These are phyloP conservation scores for Calliopsis andreniformis DNA, from an alignment of 1,140 invertebrate genomes.

Conservation along the genomic window DNA sequence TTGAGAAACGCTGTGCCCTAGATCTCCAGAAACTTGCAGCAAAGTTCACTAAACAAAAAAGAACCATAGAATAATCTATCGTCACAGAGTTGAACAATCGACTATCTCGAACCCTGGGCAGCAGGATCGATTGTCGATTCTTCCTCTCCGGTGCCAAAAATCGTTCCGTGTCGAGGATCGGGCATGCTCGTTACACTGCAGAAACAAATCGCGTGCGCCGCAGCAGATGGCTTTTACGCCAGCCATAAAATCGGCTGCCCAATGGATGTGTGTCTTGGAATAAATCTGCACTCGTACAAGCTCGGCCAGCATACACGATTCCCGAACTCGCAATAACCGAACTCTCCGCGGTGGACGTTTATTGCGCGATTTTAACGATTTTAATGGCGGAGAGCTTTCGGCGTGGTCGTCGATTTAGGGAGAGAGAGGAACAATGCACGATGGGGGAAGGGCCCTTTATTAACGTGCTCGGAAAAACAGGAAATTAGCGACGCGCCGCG, in stretches of 20 bases:
- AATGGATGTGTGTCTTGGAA: conserved; percentile 28
- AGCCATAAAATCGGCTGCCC: not conserved
- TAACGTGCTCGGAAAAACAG: conserved; percentile 61
- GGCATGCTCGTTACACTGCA: too few relatives aligned
- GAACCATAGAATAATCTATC: too few relatives aligned
- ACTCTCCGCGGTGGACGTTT: not conserved
- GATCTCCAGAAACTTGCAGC: too few relatives aligned
- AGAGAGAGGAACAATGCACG: conserved; percentile 42
- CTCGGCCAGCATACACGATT: conserved; percentile 4
- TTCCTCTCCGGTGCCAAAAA: too few relatives aligned
- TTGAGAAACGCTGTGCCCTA: too few relatives aligned
- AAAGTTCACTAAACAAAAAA: too few relatives aligned
- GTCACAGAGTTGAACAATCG: too few relatives aligned
- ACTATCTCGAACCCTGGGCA: too few relatives aligned
- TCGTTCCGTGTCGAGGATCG: not conserved
- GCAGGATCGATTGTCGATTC: too few relatives aligned
- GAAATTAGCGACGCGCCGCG: conserved; percentile 64
- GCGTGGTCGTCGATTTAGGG: conserved; percentile 48
- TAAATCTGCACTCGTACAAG: conserved; percentile 1
- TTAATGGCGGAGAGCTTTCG: conserved; percentile 33
- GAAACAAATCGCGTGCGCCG: not conserved
- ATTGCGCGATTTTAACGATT: conserved; percentile 41
- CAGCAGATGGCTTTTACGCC: conserved; percentile 4
- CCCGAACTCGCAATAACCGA: conserved; percentile 15
- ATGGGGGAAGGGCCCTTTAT: conserved; percentile 45